Conservation (phyloP, 2,797 vertebrate species). For the Gallirallus australis region DNA sequence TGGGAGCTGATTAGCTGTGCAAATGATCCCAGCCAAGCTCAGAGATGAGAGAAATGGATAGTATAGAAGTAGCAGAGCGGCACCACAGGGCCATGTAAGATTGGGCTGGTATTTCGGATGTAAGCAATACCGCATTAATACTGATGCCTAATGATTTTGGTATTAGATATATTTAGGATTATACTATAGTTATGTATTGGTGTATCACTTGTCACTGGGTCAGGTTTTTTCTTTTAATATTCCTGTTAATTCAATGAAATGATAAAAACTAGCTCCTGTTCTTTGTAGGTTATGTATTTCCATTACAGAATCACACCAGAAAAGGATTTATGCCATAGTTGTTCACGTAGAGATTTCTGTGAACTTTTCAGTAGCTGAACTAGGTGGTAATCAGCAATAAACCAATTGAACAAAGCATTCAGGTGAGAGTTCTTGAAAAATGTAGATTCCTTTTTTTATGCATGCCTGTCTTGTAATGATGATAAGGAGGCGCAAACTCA, state of each 20-base stretch:
- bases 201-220: neutral
- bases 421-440: neutral
- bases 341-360: neutral
- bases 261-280: neutral
- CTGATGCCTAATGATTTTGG: neutral
- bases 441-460: neutral
- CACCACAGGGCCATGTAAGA: rapidly evolving
- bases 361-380: neutral
- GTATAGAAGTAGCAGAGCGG: neutral
- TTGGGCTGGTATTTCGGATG: neutral
- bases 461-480: neutral
- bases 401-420: neutral
- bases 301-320: neutral
- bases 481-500: neutral
- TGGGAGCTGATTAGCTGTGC: neutral
- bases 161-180: neutral
- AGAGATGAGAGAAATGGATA: too few relatives aligned
- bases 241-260: neutral
- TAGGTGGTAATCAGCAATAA: neutral
- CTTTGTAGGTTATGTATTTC: neutral
- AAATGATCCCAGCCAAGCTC: neutral
- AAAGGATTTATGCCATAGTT: neutral
- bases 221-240: neutral
- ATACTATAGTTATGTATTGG: neutral
- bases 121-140: neutral